These are phyloP conservation scores for Sinonovacula constricta DNA, from an alignment of 1,140 invertebrate species.

Conservation along the genomic window DNA sequence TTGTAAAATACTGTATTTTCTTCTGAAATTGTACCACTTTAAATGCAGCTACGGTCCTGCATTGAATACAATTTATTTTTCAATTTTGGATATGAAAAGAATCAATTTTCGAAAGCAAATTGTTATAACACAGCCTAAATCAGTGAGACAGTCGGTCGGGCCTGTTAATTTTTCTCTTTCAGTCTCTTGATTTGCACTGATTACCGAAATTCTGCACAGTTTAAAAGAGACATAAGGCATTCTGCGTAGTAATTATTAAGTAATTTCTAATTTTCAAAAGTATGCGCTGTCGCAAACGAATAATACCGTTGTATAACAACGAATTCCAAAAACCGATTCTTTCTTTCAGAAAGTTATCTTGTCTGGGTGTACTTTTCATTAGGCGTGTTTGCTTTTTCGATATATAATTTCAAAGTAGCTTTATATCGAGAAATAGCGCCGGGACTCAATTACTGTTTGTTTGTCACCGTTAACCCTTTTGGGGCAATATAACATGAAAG, in stretches of 20 bases:
- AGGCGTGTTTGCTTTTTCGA: neutral
- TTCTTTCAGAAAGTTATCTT: neutral
- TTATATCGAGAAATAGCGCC: neutral
- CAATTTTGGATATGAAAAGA: neutral
- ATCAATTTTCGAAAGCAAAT: neutral
- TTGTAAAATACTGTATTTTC: too few species aligned
- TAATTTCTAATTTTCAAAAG: neutral
- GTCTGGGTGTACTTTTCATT: neutral
- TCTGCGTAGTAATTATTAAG: neutral
- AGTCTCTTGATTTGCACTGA: neutral
- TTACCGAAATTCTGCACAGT: neutral
- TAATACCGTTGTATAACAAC: neutral
- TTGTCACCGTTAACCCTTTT: too few species aligned
- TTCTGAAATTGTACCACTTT: too few species aligned
- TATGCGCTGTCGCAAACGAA: neutral
- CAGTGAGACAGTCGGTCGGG: neutral
- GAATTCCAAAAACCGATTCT: neutral
- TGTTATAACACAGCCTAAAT: neutral
- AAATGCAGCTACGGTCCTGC: too few species aligned
- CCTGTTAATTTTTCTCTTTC: neutral
- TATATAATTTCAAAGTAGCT: neutral
- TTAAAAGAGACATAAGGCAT: neutral
- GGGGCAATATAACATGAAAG: too few species aligned
- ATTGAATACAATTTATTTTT: constrained; percentile 1
- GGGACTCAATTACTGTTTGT: too few species aligned